Evolutionary conservation across 2,797 vertebrate species (phyloP).

Genomic region (Discoglossus pictus): DNA sequence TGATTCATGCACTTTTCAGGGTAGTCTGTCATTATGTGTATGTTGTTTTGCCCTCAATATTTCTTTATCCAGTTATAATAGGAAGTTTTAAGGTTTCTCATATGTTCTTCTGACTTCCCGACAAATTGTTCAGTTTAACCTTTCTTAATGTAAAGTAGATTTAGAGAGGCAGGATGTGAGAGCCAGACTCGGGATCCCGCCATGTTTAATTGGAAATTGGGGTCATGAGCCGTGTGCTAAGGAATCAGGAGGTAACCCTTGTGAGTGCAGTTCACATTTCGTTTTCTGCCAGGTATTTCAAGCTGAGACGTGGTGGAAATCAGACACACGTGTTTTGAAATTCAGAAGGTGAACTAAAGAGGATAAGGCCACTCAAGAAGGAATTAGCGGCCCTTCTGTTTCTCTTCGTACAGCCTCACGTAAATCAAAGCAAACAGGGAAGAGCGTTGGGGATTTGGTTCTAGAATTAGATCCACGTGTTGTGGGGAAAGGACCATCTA

Average conservation of each 20-base stretch:
- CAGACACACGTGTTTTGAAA: slow-evolving; percentile 45
- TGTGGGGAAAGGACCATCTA: slow-evolving; percentile 50
- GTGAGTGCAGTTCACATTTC: slow-evolving; percentile 9
- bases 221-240: slow-evolving; percentile 13
- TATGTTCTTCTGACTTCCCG: too few species aligned
- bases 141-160: neutral
- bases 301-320: slow-evolving; percentile 42
- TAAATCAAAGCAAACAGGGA: slow-evolving; percentile 47
- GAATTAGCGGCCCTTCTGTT: slow-evolving; percentile 46
- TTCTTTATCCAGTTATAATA: too few species aligned
- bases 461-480: slow-evolving; percentile 51
- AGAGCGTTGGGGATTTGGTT: slow-evolving; percentile 44
- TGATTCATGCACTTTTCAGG: too few species aligned
- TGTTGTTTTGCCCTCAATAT: too few species aligned
- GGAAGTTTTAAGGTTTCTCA: too few species aligned
- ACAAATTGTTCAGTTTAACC: neutral
- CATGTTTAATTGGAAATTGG: slow-evolving; percentile 5
- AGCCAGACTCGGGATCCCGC: neutral
- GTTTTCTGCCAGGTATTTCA: slow-evolving; percentile 20
- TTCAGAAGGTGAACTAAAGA: slow-evolving; percentile 45
- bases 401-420: slow-evolving; percentile 32
- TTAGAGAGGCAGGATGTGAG: neutral
- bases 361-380: slow-evolving; percentile 51
- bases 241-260: slow-evolving; percentile 1
- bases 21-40: too few species aligned